Evolutionary conservation across 2,888 invertebrate genomes (phyloP).

Genomic region (Notocelia uddmanniana): DNA sequence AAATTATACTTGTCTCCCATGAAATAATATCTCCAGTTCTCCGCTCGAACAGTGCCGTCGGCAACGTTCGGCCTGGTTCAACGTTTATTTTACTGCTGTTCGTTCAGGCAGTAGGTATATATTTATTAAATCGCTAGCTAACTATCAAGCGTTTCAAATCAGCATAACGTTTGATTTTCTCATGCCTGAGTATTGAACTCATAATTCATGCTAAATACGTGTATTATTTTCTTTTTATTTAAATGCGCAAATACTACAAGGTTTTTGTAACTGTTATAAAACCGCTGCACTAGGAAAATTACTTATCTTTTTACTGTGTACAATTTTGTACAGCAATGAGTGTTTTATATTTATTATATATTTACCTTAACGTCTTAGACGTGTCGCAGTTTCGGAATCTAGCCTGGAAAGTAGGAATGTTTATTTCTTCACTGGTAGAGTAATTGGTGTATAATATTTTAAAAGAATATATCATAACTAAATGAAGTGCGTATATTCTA

Average conservation of each 20-base stretch:
- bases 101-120: background rate
- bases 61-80: conserved; percentile 17
- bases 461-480: too few relatives aligned
- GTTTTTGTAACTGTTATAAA: too few relatives aligned
- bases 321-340: background rate
- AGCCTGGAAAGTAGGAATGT: too few relatives aligned
- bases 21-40: background rate
- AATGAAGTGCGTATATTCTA: too few relatives aligned
- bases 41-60: conserved; percentile 22
- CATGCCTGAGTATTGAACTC: conserved; percentile 8
- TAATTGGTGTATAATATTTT: too few relatives aligned
- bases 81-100: conserved; percentile 10
- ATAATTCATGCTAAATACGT: background rate
- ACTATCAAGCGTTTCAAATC: conserved; percentile 26
- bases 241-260: background rate
- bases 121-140: conserved; percentile 15
- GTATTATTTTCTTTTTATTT: conserved; percentile 5
- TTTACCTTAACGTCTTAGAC: background rate
- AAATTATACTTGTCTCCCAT: background rate
- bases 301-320: background rate
- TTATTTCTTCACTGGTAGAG: background rate
- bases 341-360: background rate
- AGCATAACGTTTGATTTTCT: conserved; percentile 14
- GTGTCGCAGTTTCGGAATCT: background rate
- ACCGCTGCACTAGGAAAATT: background rate